phyloP scores from a whole-genome alignment of 2,113 vertebrate species.

The Apodemus speciosus region DNA sequence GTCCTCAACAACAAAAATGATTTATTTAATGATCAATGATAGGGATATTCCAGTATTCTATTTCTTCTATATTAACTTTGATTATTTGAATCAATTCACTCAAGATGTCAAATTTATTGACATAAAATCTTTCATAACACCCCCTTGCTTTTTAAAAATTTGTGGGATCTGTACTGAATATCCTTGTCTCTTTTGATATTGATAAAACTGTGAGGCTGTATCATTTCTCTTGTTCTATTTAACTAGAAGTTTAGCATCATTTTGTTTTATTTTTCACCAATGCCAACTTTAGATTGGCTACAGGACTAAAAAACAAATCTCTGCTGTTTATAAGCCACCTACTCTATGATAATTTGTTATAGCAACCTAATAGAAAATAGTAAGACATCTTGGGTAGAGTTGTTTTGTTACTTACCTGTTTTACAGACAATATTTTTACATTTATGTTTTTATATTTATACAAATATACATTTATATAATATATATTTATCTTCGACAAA shows the following conservation, averaged over 20 bases:
- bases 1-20: not conserved
- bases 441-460: not conserved
- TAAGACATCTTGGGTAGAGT: not conserved
- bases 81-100: not conserved
- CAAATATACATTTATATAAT: not conserved
- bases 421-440: not conserved
- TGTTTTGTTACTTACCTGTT: not conserved
- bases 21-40: not conserved
- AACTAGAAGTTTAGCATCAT: not conserved
- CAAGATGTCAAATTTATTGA: conserved; percentile 26
- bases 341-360: not conserved
- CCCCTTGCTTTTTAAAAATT: not conserved
- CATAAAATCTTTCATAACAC: not conserved
- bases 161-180: not conserved
- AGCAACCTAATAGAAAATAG: not conserved
- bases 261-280: not conserved
- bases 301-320: not conserved
- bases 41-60: not conserved
- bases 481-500: too few relatives aligned
- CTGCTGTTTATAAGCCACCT: not conserved
- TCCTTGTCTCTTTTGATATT: not conserved
- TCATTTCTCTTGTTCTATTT: conserved; percentile 1
- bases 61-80: not conserved
- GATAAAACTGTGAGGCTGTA: not conserved
- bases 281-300: not conserved